These are phyloP conservation scores for Thamnophis sirtalis DNA, from an alignment of 2,113 vertebrate species.

Conservation along the genomic window DNA sequence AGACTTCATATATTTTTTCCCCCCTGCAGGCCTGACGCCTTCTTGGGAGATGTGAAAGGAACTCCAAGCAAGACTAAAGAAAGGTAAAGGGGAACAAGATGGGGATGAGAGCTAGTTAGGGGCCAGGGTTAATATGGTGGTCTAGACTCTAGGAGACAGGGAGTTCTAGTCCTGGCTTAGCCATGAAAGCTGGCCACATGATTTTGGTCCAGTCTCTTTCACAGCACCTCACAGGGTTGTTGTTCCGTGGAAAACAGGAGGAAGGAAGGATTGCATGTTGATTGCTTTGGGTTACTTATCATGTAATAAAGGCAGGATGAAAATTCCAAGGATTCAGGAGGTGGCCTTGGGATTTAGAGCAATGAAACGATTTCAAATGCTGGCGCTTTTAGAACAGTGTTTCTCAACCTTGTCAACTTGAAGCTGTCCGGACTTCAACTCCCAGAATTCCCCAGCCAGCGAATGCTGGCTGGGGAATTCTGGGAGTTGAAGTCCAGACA, in stretches of 20 bases:
- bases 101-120: not conserved
- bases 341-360: no score
- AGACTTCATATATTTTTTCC: not conserved
- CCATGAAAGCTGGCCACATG: not conserved
- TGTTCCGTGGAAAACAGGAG: not conserved
- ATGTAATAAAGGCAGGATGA: not conserved
- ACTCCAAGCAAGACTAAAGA: conserved; percentile 27
- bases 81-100: conserved; percentile 47
- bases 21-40: conserved; percentile 58
- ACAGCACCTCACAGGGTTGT: not conserved
- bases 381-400: no score
- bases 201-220: not conserved
- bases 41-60: conserved; percentile 50
- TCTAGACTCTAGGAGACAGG: not conserved
- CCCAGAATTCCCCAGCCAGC: no score
- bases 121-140: not conserved
- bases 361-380: no score
- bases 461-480: no score
- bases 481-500: no score
- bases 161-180: not conserved
- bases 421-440: no score
- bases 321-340: no score
- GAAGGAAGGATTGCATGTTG: not conserved
- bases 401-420: no score
- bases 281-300: not conserved